phyloP scores from a whole-genome alignment of 2,888 invertebrate species.

The Theodoxus fluviatilis region DNA sequence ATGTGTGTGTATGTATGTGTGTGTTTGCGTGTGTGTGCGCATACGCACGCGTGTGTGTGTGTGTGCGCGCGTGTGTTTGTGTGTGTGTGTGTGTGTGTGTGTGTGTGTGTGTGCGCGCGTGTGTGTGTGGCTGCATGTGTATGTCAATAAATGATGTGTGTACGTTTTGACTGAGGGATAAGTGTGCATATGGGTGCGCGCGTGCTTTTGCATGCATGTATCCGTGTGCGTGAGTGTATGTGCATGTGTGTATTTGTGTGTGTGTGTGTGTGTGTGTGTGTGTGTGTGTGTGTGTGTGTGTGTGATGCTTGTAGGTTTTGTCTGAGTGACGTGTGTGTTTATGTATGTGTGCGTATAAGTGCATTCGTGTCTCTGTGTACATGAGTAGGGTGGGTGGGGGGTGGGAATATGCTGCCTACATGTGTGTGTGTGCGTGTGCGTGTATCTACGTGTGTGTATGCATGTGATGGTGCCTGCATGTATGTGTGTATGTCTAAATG shows the following conservation, averaged over 20 bases:
- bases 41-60: neutral
- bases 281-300: neutral
- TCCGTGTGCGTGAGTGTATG: neutral
- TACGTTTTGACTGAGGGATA: too few species aligned
- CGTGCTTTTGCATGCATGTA: neutral
- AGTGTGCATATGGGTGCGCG: conserved; percentile 16
- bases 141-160: too few species aligned
- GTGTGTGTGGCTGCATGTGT: neutral
- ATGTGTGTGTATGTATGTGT: conserved; percentile 18
- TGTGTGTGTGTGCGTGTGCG: too few species aligned
- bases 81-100: neutral
- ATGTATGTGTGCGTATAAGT: neutral
- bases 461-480: too few species aligned
- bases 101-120: neutral
- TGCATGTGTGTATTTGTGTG: neutral
- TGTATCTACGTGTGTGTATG: too few species aligned
- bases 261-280: neutral
- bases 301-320: too few species aligned
- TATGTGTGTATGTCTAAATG: too few species aligned
- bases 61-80: neutral
- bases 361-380: neutral
- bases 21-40: neutral
- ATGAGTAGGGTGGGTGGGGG: neutral
- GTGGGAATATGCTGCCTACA: too few species aligned
- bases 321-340: conserved; percentile 11